phyloP scores from a whole-genome alignment of 1,140 invertebrate species.

The Vollenhovia emeryi region DNA sequence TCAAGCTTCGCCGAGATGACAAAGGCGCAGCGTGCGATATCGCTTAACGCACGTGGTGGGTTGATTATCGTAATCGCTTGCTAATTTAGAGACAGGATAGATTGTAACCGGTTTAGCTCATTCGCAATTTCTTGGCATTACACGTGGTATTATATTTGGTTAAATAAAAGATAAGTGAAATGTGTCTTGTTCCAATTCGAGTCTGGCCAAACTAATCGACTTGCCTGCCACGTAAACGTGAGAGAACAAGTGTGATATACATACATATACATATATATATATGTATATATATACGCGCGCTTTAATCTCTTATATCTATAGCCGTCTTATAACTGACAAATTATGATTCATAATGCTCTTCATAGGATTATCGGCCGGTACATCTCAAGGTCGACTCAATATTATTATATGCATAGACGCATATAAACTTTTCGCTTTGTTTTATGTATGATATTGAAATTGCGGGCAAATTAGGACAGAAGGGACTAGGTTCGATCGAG shows the following conservation, averaged over 20 bases:
- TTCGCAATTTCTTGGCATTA: neutral
- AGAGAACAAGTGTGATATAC: neutral
- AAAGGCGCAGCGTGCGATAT: neutral
- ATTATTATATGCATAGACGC: slow-evolving; percentile 4
- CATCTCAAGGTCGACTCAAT: slow-evolving; percentile 78
- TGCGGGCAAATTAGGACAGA: neutral
- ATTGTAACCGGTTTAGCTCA: slow-evolving; percentile 2
- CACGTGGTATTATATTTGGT: neutral
- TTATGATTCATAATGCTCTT: slow-evolving; percentile 71
- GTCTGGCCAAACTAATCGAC: no score
- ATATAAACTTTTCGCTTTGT: slow-evolving; percentile 1
- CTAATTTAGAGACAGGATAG: neutral
- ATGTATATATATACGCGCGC: no score
- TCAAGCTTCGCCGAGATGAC: neutral
- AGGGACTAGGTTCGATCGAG: neutral
- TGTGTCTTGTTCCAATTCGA: neutral
- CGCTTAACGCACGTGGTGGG: neutral
- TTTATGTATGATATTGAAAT: neutral
- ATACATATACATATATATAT: no score
- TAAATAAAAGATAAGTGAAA: neutral
- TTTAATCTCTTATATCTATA: slow-evolving; percentile 9
- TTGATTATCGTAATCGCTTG: no score
- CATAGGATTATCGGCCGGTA: slow-evolving; percentile 63
- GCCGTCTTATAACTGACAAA: slow-evolving; percentile 58
- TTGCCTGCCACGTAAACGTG: neutral